A percentile compares a stretch with the other conserved stretches of the same genome.
Conservation (phyloP, 2,888 invertebrate species). For the Cosmia trapezina region DNA sequence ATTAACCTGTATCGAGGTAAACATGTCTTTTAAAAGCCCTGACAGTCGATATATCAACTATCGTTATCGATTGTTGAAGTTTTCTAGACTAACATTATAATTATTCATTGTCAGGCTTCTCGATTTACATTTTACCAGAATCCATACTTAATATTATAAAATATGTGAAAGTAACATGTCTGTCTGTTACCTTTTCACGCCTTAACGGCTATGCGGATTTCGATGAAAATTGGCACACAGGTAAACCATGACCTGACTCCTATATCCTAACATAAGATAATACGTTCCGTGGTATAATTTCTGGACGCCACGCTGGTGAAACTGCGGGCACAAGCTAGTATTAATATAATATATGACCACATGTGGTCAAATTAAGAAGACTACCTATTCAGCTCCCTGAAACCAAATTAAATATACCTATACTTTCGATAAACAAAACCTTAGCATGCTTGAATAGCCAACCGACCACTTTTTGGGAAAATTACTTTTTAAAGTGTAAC, state of each 20-base stretch:
- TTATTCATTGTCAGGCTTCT: neutral
- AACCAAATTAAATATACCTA: neutral
- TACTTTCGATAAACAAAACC: neutral
- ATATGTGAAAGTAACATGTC: too few species aligned
- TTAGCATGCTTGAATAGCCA: too few species aligned
- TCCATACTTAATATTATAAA: too few species aligned
- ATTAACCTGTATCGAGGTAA: too few species aligned
- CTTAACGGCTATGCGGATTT: neutral
- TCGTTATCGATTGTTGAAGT: neutral
- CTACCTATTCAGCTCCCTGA: neutral
- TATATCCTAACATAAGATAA: neutral
- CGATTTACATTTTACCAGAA: too few species aligned
- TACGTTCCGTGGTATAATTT: neutral
- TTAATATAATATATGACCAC: neutral
- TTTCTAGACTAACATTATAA: neutral
- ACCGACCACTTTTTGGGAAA: too few species aligned
- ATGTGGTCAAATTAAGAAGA: neutral
- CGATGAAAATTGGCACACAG: neutral
- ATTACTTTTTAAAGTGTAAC: too few species aligned
- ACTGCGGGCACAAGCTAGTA: neutral
- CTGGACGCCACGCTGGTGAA: neutral
- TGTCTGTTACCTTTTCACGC: too few species aligned
- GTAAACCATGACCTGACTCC: neutral
- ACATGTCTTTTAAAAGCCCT: too few species aligned
- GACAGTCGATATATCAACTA: too few species aligned